Percentiles rank a stretch among this genome's conserved stretches.
Conservation (phyloP, 2,888 invertebrate species). For the Koerneria pararmatus region DNA sequence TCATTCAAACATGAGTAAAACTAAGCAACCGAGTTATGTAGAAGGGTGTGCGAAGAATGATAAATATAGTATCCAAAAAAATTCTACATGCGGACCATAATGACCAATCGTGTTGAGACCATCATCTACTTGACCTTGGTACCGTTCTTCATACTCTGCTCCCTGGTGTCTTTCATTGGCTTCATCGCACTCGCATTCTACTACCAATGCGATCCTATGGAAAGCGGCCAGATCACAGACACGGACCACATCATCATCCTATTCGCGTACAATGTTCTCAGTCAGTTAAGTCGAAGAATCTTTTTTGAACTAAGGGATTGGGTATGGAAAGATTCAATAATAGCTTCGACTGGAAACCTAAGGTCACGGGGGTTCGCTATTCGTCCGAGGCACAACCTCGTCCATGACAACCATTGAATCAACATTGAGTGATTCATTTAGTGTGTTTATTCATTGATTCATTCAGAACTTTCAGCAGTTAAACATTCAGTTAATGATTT, state of each 20-base stretch:
- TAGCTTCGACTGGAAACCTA: no score
- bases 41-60: no score
- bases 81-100: background rate
- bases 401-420: background rate
- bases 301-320: background rate
- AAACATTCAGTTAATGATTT: no score
- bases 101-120: slow-evolving; percentile 16
- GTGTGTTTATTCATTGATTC: background rate
- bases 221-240: slow-evolving; percentile 40
- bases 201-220: slow-evolving; percentile 51
- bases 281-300: slow-evolving; percentile 24
- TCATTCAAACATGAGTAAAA: no score
- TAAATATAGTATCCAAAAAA: no score
- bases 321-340: no score
- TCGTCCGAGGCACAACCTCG: no score
- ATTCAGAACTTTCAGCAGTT: slow-evolving; percentile 44
- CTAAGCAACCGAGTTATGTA: no score
- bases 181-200: slow-evolving; percentile 52
- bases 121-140: slow-evolving; percentile 44
- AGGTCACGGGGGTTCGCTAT: no score
- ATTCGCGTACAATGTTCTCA: slow-evolving; percentile 43
- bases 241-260: slow-evolving; percentile 49
- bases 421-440: background rate
- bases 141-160: slow-evolving; percentile 47
- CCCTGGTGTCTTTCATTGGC: slow-evolving; percentile 47